Evolutionary conservation across 2,113 vertebrate species (phyloP), one percentile per base, ranked within the genome.

Genomic region (Promerops cafer): DNA sequence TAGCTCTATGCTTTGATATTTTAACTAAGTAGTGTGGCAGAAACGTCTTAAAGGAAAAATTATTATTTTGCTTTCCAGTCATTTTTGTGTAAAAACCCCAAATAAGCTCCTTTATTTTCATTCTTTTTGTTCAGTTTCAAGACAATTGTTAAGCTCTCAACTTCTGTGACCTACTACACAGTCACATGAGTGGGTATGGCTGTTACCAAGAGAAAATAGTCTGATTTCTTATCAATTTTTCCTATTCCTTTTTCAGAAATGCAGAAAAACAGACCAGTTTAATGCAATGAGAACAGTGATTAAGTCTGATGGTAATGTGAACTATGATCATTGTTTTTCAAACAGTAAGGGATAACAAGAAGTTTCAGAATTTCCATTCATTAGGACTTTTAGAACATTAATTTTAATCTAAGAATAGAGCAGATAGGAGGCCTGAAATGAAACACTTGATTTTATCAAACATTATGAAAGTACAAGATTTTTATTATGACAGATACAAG

Each of bases 401-500:
- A 90, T 97, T 98, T 98, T 94, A 96, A 83, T 66, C 65, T 83
- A 87, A 96, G 87, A 94, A 95, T 54, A 45, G 75, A 97, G 90
- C 16, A 76, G 86, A 95, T 89, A 78, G 86, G 72, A 82, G 54
- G 31, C 37, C 84, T 95, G 90, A 94, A 88, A 94, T 80, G 20
- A 97, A 98, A 97, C 65, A 93, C 74, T 86, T 72, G 72, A 91
- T 97, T 98, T 97, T 96, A 94, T 94, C 57, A 97, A 98, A 96
- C 82, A 97, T 74, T 85, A 97, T 94, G 85, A 95, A 97, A 98
- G 92, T 45, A 71, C 72, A 89, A 96, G 87, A 83, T 88, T 89
- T 97, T 97, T 98, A 95, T 97, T 98, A 97, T 92, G 92, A 97
- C 65, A 95, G 86, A 97, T 30, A 37, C 21, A 78, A 97, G 93